Base-by-base conservation (phyloP, 2,888 invertebrate genomes). In the Perdita meconis region DNA sequence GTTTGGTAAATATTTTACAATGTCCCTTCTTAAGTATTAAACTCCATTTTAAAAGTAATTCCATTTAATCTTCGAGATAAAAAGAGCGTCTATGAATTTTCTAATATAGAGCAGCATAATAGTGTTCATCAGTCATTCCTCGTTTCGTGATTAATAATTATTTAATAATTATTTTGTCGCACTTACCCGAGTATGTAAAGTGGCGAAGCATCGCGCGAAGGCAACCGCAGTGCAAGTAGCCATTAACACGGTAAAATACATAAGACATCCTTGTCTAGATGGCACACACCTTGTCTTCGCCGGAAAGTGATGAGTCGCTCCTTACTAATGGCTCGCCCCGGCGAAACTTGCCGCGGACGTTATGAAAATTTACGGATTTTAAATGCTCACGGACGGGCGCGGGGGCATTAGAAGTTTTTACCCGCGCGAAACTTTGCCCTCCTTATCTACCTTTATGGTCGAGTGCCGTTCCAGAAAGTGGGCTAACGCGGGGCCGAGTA, bases 321-420 rank as follows among this genome's bases (percentile, higher is more conserved):
- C 63, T 67, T 64, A 71, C 70, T 84, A 79, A 81, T 71, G 81
- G 69, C 59, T 66, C 57, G 30, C 24, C 44, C n/a, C 10, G 66
- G 40, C 55, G 63, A 71, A 83, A 80, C 75, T 84, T 74, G 65
- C 36, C 57, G 73, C 72, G 60, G 53, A 60, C 78, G 79, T 87
- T 84, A 84, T 84, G 84, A 86, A 88, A 88, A 88, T 88, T 88
- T 89, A 89, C 86, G 86, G 84, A 86, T 88, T 88, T 86, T 86
- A 88, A 87, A 88, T 85, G 86, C 80, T 63, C 67, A 71, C 76
- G 69, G 64, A 79, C 68, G 77, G 42, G 57, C 57, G 57, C 60
- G 38, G 76, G n/a, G 6, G 73, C 61, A 78, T 87, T 80, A 80
- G 8, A 86, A 88, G 80, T 87, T 86, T 83, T 81, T 80, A 66